A percentile compares a stretch with the other conserved stretches of the same genome.
phyloP scores from a whole-genome alignment of 2,113 vertebrate species.

The Dicerorhinus sumatrensis region DNA sequence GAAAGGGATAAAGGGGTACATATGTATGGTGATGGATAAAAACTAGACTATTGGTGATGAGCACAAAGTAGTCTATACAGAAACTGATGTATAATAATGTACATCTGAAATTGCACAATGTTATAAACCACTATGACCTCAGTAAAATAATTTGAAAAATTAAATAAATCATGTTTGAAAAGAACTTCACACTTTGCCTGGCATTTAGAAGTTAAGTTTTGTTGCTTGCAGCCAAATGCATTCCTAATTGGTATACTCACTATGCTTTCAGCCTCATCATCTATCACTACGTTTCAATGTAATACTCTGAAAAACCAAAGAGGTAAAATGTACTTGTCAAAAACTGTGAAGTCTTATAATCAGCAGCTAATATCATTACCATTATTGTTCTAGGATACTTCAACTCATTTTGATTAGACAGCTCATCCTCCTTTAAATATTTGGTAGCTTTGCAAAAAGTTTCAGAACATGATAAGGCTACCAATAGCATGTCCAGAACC shows the following conservation, averaged over 20 bases:
- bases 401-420: slow-evolving; percentile 38
- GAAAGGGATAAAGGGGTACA: no score
- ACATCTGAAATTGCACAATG: no score
- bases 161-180: slow-evolving; percentile 26
- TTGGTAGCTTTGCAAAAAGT: slow-evolving; percentile 17
- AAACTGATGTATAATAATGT: no score
- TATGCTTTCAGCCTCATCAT: neutral
- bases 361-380: neutral
- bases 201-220: slow-evolving; percentile 22
- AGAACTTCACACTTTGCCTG: neutral
- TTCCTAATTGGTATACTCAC: slow-evolving; percentile 29
- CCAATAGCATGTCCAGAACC: slow-evolving; percentile 17
- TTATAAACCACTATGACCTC: no score
- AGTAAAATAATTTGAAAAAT: no score
- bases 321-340: slow-evolving; percentile 5
- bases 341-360: slow-evolving; percentile 37
- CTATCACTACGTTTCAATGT: slow-evolving; percentile 6
- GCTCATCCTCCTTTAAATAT: neutral
- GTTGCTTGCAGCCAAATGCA: slow-evolving; percentile 13
- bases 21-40: no score
- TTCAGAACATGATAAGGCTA: slow-evolving; percentile 22
- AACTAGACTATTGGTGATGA: no score
- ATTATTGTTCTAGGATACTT: slow-evolving; percentile 15
- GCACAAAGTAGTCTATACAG: no score
- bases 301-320: slow-evolving; percentile 44